Evolutionary conservation across 1,140 invertebrate genomes (phyloP).

Genomic region (Planococcus citri): DNA sequence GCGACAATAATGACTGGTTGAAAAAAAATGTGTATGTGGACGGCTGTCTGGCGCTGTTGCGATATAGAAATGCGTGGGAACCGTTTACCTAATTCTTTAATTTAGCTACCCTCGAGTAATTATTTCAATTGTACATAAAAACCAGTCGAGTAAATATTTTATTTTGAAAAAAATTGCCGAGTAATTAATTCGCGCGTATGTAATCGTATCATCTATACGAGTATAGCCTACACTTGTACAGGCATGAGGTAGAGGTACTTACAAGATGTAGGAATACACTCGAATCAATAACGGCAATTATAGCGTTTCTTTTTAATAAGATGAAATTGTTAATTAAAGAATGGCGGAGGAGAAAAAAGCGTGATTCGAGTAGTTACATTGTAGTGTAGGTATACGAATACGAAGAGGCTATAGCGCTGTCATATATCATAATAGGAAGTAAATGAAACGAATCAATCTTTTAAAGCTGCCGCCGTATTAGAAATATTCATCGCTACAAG

Average conservation of each 20-base stretch:
- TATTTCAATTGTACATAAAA: not conserved
- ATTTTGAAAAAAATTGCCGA: not conserved
- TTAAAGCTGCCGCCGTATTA: not conserved
- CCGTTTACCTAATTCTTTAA: not conserved
- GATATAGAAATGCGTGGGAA: not conserved
- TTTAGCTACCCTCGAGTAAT: not conserved
- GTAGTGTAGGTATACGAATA: no score
- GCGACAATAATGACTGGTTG: not conserved
- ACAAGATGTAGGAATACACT: no score
- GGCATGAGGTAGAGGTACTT: no score
- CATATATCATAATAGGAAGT: conserved; percentile 17
- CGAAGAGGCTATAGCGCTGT: not conserved
- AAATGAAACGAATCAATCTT: conserved; percentile 20
- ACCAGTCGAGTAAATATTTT: not conserved
- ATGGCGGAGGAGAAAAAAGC: not conserved
- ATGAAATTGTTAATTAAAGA: conserved; percentile 11
- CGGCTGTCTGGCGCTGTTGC: not conserved
- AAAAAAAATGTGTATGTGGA: not conserved
- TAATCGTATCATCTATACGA: no score
- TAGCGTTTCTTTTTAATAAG: conserved; percentile 3
- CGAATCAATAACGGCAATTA: not conserved
- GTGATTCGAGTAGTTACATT: conserved; percentile 13
- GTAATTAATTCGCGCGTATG: no score
- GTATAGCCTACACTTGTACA: no score
- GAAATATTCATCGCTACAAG: not conserved